Evolutionary conservation across 2,113 vertebrate species (phyloP).

Genomic region (Anhinga anhinga): DNA sequence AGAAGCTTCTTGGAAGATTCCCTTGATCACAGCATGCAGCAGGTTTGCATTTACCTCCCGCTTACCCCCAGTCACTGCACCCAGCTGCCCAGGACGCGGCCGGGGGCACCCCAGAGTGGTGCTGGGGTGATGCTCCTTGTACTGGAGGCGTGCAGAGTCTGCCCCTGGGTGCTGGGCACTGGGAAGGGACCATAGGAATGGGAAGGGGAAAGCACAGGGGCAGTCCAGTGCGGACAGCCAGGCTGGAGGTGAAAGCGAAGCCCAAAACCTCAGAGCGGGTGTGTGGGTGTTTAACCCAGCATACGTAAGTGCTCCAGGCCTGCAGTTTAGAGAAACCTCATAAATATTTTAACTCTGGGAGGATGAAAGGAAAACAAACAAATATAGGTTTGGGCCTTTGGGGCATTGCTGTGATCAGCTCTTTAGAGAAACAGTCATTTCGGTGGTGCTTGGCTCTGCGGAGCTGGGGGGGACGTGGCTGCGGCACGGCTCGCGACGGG

Average conservation of each 20-base stretch:
- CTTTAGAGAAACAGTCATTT: not conserved
- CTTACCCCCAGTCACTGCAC: not conserved
- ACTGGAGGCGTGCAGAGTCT: not conserved
- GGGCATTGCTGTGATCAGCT: not conserved
- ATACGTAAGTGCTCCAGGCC: not conserved
- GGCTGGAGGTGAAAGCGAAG: not conserved
- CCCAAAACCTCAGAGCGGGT: not conserved
- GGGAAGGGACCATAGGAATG: accelerated
- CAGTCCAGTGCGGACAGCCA: accelerated
- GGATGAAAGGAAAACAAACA: not conserved
- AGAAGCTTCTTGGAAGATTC: not conserved
- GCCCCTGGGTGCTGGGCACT: not conserved
- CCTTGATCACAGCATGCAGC: not conserved
- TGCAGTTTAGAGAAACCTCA: not conserved
- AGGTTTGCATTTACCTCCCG: not conserved
- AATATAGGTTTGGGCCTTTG: not conserved
- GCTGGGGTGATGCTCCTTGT: not conserved
- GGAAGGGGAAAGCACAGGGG: not conserved
- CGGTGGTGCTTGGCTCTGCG: not conserved
- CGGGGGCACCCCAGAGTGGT: accelerated
- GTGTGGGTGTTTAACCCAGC: not conserved
- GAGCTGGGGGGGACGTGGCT: not conserved
- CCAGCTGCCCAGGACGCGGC: accelerated
- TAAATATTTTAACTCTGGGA: not conserved
- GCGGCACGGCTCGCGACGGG: accelerated